Evolutionary conservation across 2,113 vertebrate species (phyloP).

Genomic region (Motacilla alba): DNA sequence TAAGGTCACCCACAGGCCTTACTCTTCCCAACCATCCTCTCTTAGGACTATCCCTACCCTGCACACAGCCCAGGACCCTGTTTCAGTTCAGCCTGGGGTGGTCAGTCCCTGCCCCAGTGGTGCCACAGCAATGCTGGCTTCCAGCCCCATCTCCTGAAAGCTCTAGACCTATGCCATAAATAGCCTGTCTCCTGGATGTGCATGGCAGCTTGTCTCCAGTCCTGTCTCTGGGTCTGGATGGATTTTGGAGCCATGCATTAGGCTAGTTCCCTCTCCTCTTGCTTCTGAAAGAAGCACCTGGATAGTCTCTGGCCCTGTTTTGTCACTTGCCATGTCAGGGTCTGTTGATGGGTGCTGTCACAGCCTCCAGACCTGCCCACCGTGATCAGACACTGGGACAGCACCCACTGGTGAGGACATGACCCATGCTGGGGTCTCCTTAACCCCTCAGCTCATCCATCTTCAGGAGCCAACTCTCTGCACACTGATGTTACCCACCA

Average conservation of each 20-base stretch:
- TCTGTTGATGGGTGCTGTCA: background rate
- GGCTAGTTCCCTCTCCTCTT: background rate
- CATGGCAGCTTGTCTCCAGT: background rate
- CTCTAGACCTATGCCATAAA: background rate
- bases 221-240: background rate
- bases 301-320: background rate
- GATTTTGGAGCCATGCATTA: background rate
- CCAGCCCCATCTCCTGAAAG: background rate
- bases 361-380: background rate
- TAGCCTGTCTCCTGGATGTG: background rate
- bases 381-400: background rate
- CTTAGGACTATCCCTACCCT: background rate
- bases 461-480: background rate
- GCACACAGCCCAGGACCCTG: background rate
- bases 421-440: fast-evolving
- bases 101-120: background rate
- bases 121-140: background rate
- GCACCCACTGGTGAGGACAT: background rate
- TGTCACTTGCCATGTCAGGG: background rate
- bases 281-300: background rate
- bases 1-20: background rate
- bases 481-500: background rate
- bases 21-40: background rate
- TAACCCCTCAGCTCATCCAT: background rate
- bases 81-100: background rate